Conservation (phyloP, 2,113 vertebrate species). For the Poeciliopsis occidentalis region DNA sequence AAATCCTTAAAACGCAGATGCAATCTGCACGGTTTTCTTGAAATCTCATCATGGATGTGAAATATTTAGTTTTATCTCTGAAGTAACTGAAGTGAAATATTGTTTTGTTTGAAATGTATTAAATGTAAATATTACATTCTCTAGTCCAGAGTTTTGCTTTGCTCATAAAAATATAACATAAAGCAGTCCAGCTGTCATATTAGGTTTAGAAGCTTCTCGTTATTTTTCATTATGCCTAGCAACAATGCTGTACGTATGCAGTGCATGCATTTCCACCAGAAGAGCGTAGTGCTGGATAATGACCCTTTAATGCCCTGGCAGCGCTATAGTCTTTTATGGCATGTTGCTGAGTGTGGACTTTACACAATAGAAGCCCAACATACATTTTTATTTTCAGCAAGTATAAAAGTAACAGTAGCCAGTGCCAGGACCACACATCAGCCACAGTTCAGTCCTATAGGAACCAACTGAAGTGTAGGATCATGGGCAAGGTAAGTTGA, state of each 20-base stretch:
- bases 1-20: too few relatives aligned
- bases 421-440: background rate
- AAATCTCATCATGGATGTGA: too few relatives aligned
- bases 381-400: constrained; percentile 41
- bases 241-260: constrained; percentile 52
- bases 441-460: constrained; percentile 33
- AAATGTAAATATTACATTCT: too few relatives aligned
- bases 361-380: constrained; percentile 57
- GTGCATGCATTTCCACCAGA: constrained; percentile 37
- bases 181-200: background rate
- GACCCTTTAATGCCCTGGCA: constrained; percentile 58
- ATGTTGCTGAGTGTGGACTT: constrained; percentile 71
- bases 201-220: constrained; percentile 52
- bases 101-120: too few relatives aligned
- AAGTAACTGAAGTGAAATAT: too few relatives aligned
- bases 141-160: background rate
- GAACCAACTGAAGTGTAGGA: constrained; percentile 26
- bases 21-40: too few relatives aligned
- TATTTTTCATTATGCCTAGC: constrained; percentile 41
- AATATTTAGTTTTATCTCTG: too few relatives aligned
- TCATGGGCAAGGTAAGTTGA: constrained; percentile 68
- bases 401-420: constrained; percentile 72
- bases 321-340: constrained; percentile 58
- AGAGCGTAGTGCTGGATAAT: constrained; percentile 50
- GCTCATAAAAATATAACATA: background rate